Base-by-base conservation (phyloP, 2,113 vertebrate genomes). In the Edolisoma coerulescens region DNA sequence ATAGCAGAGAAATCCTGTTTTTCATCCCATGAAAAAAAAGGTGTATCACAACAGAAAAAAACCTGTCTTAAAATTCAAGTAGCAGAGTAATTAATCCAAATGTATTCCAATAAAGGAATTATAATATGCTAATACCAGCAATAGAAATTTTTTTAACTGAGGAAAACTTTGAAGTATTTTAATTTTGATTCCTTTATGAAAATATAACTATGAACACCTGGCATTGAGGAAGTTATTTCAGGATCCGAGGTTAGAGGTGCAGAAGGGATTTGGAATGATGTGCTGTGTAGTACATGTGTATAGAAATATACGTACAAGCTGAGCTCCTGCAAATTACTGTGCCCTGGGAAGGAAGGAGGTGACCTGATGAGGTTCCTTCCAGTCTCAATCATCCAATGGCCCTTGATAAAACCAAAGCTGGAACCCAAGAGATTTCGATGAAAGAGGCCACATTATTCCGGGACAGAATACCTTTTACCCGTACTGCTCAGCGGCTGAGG, bases 1-100 rank as follows among this genome's bases (percentile, higher is more conserved):
- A 30, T 53, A 65, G 57, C 30, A 74, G 37, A n/a, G 84, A 76
- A 78, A 77, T 60, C 64, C 69, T 89, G 49, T 0, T 41, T 52
- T 95, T 83, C 20, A 92, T 53, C 11, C 26, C 47, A 42, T 18
- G 84, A 60, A 53, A 89, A 89, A 6, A 49, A 89, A 73, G 24
- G 35, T 53, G 15, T 28, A 44, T 78, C 47, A 84, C 23, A 77
- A 27, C 13, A 80, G 77, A 53, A 78, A 78, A 80, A 75, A 56
- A 44, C 6, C 13, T 68, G 20, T 60, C 30, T 67, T 89, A 77
- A 84, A 73, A 93, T 69, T 94, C 57, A 89, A 78, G 23, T 70
- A 85, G 47, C 54, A 63, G 57, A 88, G 22, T 97, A 96, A 94
- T 97, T 90, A 97, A 89, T 97, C 56, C 39, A 59, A 88, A 24